Evolutionary conservation across 2,888 invertebrate species (phyloP).

Genomic region (Sinelater perroti): DNA sequence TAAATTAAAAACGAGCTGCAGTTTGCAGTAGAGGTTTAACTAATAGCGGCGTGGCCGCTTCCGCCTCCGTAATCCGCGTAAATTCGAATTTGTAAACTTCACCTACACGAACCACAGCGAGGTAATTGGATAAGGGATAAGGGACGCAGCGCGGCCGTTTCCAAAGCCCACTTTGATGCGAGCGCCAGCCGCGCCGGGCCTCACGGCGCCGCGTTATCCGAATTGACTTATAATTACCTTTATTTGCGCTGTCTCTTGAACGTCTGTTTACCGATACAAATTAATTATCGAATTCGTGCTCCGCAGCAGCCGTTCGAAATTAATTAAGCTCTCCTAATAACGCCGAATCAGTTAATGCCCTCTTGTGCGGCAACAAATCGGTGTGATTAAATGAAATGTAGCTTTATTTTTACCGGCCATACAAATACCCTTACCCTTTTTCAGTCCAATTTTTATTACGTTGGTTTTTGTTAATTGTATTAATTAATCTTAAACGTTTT

Average conservation of each 20-base stretch:
- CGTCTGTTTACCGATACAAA: slow-evolving; percentile 18
- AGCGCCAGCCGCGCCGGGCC: slow-evolving; percentile 1
- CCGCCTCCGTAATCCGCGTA: slow-evolving; percentile 22
- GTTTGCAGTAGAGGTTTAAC: background rate
- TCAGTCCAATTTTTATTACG: too few species aligned
- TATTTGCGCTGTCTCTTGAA: slow-evolving; percentile 6
- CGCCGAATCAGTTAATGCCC: too few species aligned
- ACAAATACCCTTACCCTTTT: too few species aligned
- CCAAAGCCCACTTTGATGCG: slow-evolving; percentile 30
- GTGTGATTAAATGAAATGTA: too few species aligned
- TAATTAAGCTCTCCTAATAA: too few species aligned
- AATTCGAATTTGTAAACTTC: slow-evolving; percentile 32
- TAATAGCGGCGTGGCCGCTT: slow-evolving; percentile 3
- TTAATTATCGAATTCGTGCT: slow-evolving; percentile 16
- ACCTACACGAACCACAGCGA: slow-evolving; percentile 25
- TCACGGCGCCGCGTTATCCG: slow-evolving; percentile 6
- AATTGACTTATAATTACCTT: slow-evolving; percentile 23
- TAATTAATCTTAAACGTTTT: too few species aligned
- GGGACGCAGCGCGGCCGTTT: slow-evolving; percentile 28
- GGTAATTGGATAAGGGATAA: slow-evolving; percentile 34
- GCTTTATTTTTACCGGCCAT: too few species aligned
- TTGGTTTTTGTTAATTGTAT: too few species aligned
- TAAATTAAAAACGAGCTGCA: slow-evolving; percentile 1
- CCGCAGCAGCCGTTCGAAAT: too few species aligned
- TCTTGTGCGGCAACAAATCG: too few species aligned